Evolutionary conservation across 2,888 invertebrate species (phyloP), one percentile per base, ranked within the genome.

Genomic region (Andrena bicolor): DNA sequence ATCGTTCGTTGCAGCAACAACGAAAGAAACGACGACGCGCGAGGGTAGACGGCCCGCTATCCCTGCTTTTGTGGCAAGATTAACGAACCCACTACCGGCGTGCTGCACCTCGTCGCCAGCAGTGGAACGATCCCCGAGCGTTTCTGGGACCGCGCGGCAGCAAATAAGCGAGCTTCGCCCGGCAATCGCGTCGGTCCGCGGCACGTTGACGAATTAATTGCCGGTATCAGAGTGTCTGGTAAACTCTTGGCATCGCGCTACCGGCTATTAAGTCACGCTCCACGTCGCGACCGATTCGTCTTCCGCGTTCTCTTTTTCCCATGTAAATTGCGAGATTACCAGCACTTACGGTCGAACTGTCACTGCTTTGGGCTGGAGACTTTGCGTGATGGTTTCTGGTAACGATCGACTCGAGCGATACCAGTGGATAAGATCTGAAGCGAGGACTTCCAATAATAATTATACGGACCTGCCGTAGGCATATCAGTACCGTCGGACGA

Each of bases 141-240:
- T 72, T 41, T 70, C 75, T 66, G 68, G 65, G 76, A 70, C 16
- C 28, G 61, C 26, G 10, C 41, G 66, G 76, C 73, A 80, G 53
- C 53, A 53, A 83, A 82, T 83, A 82, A 83, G 71, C 63, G 66
- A 68, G 64, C 28, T 23, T 69, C 61, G 61, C 48, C 35, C 63
- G 13, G 72, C 53, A 51, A 82, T 83, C 72, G 61, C 58, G n/a
- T 48, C 28, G 64, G 7, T 49, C 58, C 64, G 64, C 13, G 35
- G 61, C 79, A 61, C 75, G 58, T 58, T 80, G 87, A 86, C 78
- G 82, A 86, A 86, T 84, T 86, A 86, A 86, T 86, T 86, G 84
- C 76, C 72, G 75, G 84, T 86, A 82, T 86, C 78, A 63, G 75
- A 56, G 64, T 23, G 51, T 23, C 53, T 20, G 76, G 64, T 66